These are phyloP conservation scores for Astur gentilis DNA, from an alignment of 2,113 vertebrate species.

Conservation along the genomic window DNA sequence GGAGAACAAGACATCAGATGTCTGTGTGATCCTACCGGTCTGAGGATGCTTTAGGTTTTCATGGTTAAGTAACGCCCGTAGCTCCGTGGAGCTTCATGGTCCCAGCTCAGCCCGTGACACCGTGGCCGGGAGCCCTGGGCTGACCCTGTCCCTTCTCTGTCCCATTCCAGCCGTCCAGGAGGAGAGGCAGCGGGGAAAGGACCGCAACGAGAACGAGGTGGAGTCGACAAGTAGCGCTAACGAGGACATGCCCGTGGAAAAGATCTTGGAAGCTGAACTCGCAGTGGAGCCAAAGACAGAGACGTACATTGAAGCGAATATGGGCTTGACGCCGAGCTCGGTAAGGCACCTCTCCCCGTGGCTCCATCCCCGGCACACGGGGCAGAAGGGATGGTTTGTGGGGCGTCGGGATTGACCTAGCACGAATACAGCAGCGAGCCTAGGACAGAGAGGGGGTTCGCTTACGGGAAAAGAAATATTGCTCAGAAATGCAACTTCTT, in stretches of 20 bases:
- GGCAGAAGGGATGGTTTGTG: background rate
- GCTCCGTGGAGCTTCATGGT: background rate
- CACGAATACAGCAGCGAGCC: fast-evolving
- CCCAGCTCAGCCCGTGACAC: background rate
- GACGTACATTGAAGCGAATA: slow-evolving; percentile 92
- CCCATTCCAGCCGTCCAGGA: slow-evolving; percentile 90
- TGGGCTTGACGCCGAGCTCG: slow-evolving; percentile 89
- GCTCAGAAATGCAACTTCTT: background rate
- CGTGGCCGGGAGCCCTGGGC: fast-evolving
- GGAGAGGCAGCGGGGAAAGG: slow-evolving; percentile 94
- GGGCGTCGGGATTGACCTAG: background rate
- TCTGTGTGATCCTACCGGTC: background rate
- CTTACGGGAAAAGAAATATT: background rate
- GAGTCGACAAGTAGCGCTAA: slow-evolving; percentile 91
- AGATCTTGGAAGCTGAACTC: slow-evolving; percentile 94
- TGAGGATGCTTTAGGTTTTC: background rate
- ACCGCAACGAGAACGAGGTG: slow-evolving; percentile 90
- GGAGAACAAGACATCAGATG: background rate
- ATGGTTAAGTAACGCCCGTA: fast-evolving
- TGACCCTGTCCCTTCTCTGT: background rate
- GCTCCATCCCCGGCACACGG: fast-evolving
- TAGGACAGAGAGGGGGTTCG: background rate
- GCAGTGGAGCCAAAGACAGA: slow-evolving; percentile 98
- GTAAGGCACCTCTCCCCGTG: slow-evolving; percentile 72
- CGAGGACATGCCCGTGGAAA: slow-evolving; percentile 99